Evolutionary conservation across 2,113 vertebrate species (phyloP).

Genomic region (Oreochromis niloticus): DNA sequence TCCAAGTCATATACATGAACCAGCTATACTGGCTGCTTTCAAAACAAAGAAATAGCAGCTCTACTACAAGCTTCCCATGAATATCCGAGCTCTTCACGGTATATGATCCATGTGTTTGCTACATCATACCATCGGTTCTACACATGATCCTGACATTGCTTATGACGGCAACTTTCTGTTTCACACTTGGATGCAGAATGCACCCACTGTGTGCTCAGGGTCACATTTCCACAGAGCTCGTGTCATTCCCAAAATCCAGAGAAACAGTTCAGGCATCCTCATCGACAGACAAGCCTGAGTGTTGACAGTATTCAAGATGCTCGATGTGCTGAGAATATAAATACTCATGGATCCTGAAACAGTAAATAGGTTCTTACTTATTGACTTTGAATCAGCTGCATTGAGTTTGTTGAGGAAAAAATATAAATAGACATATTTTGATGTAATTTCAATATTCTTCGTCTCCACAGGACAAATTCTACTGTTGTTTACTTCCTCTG

Average conservation of each 20-base stretch:
- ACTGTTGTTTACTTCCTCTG: neutral
- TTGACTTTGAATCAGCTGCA: neutral
- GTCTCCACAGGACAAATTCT: neutral
- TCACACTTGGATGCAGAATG: neutral
- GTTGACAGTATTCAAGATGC: no score
- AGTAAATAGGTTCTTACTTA: neutral
- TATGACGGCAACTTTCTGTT: neutral
- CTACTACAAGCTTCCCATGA: neutral
- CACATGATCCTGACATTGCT: neutral
- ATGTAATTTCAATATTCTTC: neutral
- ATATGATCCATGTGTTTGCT: accelerated
- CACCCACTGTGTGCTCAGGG: neutral
- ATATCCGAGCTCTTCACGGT: neutral
- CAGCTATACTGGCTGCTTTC: neutral
- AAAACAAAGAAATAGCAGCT: neutral
- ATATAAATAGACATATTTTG: neutral
- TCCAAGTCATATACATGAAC: neutral
- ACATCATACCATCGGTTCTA: neutral
- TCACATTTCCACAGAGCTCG: neutral
- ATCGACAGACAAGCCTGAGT: no score
- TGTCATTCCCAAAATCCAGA: neutral
- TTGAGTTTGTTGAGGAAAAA: neutral
- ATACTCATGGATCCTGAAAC: no score
- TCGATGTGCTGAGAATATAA: no score
- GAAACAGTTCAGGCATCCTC: neutral